phyloP scores from a whole-genome alignment of 2,113 vertebrate genomes.

The Gasterosteus aculeatus region DNA sequence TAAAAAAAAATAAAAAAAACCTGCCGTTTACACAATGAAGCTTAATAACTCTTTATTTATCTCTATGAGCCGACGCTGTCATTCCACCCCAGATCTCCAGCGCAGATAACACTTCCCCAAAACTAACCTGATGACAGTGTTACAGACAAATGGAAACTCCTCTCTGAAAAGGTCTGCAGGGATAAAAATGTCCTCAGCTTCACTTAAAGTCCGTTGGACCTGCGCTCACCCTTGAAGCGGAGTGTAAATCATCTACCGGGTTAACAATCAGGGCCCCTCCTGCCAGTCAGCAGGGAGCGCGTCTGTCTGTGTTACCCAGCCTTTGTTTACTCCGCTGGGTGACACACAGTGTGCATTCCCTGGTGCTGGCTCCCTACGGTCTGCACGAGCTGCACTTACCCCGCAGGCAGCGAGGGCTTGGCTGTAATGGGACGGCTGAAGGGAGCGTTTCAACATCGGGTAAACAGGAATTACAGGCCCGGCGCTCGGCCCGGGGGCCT shows the following conservation, averaged over 20 bases:
- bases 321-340: slow-evolving; percentile 76
- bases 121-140: slow-evolving; percentile 51
- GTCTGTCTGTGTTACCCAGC: slow-evolving; percentile 56
- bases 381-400: slow-evolving; percentile 69
- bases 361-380: slow-evolving; percentile 73
- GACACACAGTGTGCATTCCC: slow-evolving; percentile 70
- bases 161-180: slow-evolving; percentile 65
- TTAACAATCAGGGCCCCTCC: slow-evolving; percentile 69
- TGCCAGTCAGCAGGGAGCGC: slow-evolving; percentile 61
- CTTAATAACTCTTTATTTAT: slow-evolving; percentile 67
- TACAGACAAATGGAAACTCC: slow-evolving; percentile 64
- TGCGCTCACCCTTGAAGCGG: slow-evolving; percentile 66
- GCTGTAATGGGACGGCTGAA: slow-evolving; percentile 78
- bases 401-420: slow-evolving; percentile 68
- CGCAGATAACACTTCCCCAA: slow-evolving; percentile 61
- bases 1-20: slow-evolving; percentile 47
- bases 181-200: slow-evolving; percentile 64
- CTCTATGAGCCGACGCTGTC: slow-evolving; percentile 56
- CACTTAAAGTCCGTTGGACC: slow-evolving; percentile 68
- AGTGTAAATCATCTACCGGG: slow-evolving; percentile 75
- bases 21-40: slow-evolving; percentile 63
- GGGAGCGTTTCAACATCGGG: slow-evolving; percentile 77
- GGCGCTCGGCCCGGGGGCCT: slow-evolving; percentile 58
- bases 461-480: slow-evolving; percentile 78
- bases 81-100: slow-evolving; percentile 52